Evolutionary conservation across 2,113 vertebrate genomes (phyloP).

Genomic region (Nestor notabilis): DNA sequence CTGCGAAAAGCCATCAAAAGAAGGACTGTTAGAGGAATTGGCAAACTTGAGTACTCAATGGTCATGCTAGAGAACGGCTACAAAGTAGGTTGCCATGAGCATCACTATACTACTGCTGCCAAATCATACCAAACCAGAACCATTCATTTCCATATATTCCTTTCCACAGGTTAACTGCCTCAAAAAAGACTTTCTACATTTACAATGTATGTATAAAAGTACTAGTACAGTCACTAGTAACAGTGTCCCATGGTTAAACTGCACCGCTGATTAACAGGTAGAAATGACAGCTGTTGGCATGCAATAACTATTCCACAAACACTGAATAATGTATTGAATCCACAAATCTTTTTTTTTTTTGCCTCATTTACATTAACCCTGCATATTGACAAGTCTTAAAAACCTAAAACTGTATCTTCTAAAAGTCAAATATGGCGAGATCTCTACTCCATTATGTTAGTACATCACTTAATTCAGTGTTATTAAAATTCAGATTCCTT

Average conservation of each 20-base stretch:
- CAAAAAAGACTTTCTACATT: too few relatives aligned
- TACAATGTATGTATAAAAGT: background rate
- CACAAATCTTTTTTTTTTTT: background rate
- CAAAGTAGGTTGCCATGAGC: background rate
- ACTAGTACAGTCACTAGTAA: too few relatives aligned
- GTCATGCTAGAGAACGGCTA: background rate
- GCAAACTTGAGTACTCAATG: background rate
- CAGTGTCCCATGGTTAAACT: background rate
- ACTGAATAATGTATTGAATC: background rate
- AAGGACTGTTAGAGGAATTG: background rate
- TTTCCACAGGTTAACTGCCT: background rate
- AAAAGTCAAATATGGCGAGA: background rate
- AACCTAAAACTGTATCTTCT: background rate
- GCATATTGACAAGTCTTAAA: background rate
- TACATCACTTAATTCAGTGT: background rate
- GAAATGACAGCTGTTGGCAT: background rate
- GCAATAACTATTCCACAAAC: background rate
- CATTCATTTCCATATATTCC: background rate
- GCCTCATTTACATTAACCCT: background rate
- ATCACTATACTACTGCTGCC: background rate
- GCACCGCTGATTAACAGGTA: background rate
- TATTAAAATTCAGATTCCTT: background rate
- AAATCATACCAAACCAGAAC: background rate
- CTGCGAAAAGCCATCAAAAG: background rate
- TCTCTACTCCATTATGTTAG: background rate